Percentiles rank a stretch among this genome's conserved stretches.
Evolutionary conservation across 2,797 vertebrate species (phyloP).

Genomic region (Aphelocoma californica): DNA sequence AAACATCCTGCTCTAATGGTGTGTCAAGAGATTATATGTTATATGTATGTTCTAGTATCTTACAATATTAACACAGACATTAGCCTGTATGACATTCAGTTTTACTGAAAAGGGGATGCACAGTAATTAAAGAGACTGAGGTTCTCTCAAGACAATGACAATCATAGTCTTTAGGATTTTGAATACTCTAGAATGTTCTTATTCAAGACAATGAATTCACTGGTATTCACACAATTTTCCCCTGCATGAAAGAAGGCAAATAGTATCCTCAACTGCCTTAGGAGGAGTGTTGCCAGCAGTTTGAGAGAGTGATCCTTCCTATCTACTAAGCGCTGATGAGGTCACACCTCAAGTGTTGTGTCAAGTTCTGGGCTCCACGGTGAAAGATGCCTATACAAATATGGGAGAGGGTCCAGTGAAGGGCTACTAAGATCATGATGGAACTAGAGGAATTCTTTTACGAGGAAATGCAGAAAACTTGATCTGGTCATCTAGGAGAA

Average conservation of each 20-base stretch:
- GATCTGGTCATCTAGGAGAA: neutral
- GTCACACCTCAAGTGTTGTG: neutral
- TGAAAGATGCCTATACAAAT: neutral
- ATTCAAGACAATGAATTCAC: neutral
- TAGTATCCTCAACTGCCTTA: neutral
- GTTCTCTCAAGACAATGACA: neutral
- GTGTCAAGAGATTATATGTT: neutral
- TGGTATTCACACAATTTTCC: neutral
- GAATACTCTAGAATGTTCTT: neutral
- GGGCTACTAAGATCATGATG: accelerated
- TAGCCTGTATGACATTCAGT: neutral
- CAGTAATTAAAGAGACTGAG: neutral
- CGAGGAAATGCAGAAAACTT: neutral
- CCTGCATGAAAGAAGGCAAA: neutral
- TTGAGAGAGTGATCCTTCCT: neutral
- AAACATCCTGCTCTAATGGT: neutral
- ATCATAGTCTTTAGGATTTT: neutral
- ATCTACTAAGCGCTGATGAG: neutral
- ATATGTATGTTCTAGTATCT: neutral
- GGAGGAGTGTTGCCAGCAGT: neutral
- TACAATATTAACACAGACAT: neutral
- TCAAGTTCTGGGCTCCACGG: neutral
- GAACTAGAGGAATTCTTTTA: neutral
- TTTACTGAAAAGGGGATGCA: neutral
- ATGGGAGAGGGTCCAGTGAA: neutral